Conservation (phyloP, 1,140 invertebrate genomes). For the Drosophila seguyi region DNA sequence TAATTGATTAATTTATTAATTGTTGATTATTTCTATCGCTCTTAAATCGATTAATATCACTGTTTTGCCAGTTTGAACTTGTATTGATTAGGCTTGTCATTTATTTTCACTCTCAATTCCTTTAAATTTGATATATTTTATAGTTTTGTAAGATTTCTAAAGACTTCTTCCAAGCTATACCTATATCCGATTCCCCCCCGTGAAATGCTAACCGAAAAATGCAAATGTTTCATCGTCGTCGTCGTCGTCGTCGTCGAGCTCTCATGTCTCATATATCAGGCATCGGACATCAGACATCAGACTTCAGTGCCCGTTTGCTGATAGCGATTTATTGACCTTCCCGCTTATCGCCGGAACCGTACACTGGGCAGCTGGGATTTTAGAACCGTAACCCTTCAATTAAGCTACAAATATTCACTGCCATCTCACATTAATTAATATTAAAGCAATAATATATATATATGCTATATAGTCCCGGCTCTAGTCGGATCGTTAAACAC, state of each 20-base stretch:
- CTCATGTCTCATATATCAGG: constrained; percentile 39
- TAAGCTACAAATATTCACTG: not conserved
- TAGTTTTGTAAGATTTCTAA: not conserved
- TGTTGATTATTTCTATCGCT: too few species aligned
- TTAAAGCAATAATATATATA: not conserved
- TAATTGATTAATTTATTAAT: too few species aligned
- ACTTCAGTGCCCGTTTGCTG: constrained; percentile 25
- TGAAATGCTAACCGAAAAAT: constrained; percentile 29
- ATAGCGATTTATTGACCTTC: constrained; percentile 80
- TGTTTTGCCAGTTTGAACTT: not conserved
- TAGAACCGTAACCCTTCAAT: constrained; percentile 3
- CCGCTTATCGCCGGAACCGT: constrained; percentile 59
- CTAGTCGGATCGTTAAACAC: not conserved
- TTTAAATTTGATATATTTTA: not conserved
- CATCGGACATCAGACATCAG: constrained; percentile 69
- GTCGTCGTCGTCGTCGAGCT: not conserved
- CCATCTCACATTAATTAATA: not conserved
- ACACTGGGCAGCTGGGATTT: constrained; percentile 26
- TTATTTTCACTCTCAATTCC: not conserved
- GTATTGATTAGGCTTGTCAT: not conserved
- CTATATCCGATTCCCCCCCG: not conserved
- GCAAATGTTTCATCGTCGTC: constrained; percentile 36
- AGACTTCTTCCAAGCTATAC: not conserved
- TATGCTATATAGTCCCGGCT: not conserved
- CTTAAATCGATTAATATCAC: not conserved